phyloP scores from a whole-genome alignment of 1,140 invertebrate genomes.

The Heliconius hewitsoni region DNA sequence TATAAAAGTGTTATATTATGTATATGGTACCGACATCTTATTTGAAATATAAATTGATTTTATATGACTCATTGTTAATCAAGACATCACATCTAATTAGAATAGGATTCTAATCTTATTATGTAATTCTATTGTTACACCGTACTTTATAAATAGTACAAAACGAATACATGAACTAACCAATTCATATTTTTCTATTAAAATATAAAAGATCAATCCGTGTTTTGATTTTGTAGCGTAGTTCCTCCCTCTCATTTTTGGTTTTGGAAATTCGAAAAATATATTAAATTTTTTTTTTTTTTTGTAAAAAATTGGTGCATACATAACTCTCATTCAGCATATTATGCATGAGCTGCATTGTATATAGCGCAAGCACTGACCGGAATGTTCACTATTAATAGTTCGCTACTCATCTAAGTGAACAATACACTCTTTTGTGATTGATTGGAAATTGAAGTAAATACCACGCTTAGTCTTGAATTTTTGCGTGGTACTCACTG shows the following conservation, averaged over 20 bases:
- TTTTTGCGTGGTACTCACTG: conserved; percentile 64
- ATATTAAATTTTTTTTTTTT: not conserved
- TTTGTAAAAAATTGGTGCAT: not conserved
- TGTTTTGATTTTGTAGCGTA: conserved; percentile 80
- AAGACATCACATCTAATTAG: conserved; percentile 31
- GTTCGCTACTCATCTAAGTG: conserved; percentile 48
- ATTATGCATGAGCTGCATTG: conserved; percentile 72
- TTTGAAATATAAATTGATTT: conserved; percentile 28
- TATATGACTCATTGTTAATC: conserved; percentile 38
- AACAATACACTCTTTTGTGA: conserved; percentile 66
- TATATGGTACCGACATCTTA: conserved; percentile 23
- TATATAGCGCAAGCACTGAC: conserved; percentile 65
- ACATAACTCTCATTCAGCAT: conserved; percentile 43
- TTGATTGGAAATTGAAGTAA: conserved; percentile 35
- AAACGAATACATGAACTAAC: conserved; percentile 71
- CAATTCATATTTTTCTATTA: conserved; percentile 73
- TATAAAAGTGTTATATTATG: conserved; percentile 35
- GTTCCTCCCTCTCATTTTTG: conserved; percentile 62
- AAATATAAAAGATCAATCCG: conserved; percentile 77
- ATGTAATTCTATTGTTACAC: conserved; percentile 40
- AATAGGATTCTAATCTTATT: conserved; percentile 34
- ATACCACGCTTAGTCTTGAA: conserved; percentile 33
- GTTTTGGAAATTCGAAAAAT: conserved; percentile 22
- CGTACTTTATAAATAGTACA: conserved; percentile 67
- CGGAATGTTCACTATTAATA: conserved; percentile 51